Evolutionary conservation across 2,113 vertebrate genomes (phyloP).

Genomic region (Agelaius phoeniceus): DNA sequence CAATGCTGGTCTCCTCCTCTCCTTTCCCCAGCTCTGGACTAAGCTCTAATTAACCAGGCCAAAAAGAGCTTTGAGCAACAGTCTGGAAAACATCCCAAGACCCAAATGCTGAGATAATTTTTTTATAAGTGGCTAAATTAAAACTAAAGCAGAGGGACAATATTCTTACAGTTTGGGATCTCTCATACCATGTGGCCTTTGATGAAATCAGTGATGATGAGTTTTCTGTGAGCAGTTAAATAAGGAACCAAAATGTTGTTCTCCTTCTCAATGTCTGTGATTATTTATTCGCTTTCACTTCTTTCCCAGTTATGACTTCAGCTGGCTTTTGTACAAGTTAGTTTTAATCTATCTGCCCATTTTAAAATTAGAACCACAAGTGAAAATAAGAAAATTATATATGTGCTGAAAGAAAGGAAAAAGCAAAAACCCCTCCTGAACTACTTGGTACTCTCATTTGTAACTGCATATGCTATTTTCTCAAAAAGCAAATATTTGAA

Average conservation of each 20-base stretch:
- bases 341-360: background rate
- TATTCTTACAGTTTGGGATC: background rate
- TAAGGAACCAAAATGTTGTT: background rate
- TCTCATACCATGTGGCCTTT: background rate
- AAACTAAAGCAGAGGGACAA: constrained; percentile 17
- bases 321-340: background rate
- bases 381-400: background rate
- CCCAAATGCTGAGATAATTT: constrained; percentile 2
- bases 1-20: background rate
- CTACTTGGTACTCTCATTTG: background rate
- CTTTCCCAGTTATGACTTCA: background rate
- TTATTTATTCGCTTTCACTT: background rate
- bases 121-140: constrained; percentile 35
- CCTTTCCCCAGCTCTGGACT: background rate
- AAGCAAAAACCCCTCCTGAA: background rate
- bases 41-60: constrained; percentile 16
- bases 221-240: background rate
- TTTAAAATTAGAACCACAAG: background rate
- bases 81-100: constrained; percentile 26
- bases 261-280: background rate
- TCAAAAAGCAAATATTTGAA: background rate
- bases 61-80: background rate
- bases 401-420: background rate
- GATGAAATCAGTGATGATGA: background rate
- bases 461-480: background rate